These are phyloP conservation scores for Schizothorax lantsangensis DNA, from an alignment of 2,797 vertebrate genomes.

Conservation along the genomic window DNA sequence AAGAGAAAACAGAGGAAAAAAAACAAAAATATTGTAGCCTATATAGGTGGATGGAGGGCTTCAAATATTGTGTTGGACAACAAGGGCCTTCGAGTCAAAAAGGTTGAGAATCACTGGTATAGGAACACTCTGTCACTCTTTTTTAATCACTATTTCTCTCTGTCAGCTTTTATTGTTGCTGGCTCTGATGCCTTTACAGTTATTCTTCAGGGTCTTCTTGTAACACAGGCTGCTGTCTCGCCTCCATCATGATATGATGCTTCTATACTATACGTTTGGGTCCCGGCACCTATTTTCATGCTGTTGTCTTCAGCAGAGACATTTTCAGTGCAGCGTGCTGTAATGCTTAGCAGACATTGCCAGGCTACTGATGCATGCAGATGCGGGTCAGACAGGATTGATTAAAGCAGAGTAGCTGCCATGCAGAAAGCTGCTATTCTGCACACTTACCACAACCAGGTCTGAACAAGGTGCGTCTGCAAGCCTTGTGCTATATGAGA, in stretches of 20 bases:
- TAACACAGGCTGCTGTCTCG: background rate
- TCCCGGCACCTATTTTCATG: conserved; percentile 34
- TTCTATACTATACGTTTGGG: conserved; percentile 24
- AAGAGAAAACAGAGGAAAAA: too few relatives aligned
- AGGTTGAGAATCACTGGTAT: background rate
- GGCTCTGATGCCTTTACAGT: conserved; percentile 10
- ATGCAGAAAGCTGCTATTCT: conserved; percentile 42
- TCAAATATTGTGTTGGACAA: background rate
- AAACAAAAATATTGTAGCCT: background rate
- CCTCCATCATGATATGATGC: conserved; percentile 21
- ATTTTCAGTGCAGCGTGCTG: background rate
- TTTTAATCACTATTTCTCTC: conserved; percentile 1
- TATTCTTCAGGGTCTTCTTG: conserved; percentile 21
- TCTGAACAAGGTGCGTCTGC: conserved; percentile 33
- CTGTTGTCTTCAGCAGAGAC: conserved; percentile 43
- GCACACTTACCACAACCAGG: conserved; percentile 2
- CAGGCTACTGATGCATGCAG: conserved; percentile 55
- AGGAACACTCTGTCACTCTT: background rate
- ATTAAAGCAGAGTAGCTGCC: conserved; percentile 53
- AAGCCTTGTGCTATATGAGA: background rate
- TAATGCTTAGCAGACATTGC: conserved; percentile 48
- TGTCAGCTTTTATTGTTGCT: background rate
- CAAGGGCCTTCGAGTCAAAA: background rate
- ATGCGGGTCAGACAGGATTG: conserved; percentile 60
- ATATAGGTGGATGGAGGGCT: too few relatives aligned